Evolutionary conservation across 2,797 vertebrate species (phyloP).

Genomic region (Vultur gryphus): DNA sequence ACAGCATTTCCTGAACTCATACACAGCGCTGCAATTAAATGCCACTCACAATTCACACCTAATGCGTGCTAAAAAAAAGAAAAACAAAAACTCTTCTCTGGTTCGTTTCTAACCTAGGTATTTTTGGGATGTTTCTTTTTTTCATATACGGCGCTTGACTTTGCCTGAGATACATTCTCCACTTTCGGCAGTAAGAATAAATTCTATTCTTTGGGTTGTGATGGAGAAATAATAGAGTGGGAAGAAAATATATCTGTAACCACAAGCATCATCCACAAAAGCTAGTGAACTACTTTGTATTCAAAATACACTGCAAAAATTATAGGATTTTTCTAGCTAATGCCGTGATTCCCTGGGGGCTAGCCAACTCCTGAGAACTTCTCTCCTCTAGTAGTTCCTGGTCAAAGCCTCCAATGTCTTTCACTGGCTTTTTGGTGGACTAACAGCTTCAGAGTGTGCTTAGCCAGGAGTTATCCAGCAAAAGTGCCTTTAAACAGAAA

Average conservation of each 20-base stretch:
- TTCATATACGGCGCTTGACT: fast-evolving
- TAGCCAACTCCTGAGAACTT: neutral
- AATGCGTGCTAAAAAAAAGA: neutral
- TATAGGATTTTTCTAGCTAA: neutral
- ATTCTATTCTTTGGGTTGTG: neutral
- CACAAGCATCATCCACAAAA: neutral
- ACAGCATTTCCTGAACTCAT: neutral
- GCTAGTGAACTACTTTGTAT: neutral
- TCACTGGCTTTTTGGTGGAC: neutral
- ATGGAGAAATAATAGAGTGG: neutral
- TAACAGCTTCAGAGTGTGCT: neutral
- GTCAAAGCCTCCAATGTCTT: neutral
- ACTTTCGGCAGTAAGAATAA: neutral
- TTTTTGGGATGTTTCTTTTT: neutral
- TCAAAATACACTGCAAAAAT: neutral
- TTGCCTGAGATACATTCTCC: fast-evolving
- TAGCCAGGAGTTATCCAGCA: neutral
- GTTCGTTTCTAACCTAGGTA: fast-evolving
- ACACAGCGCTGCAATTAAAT: neutral
- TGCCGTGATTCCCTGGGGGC: neutral
- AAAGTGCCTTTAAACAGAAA: neutral
- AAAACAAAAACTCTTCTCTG: neutral
- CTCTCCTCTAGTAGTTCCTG: neutral
- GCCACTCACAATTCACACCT: neutral
- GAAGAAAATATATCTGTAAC: neutral